phyloP scores from a whole-genome alignment of 2,113 vertebrate genomes.

The Maylandia zebra region DNA sequence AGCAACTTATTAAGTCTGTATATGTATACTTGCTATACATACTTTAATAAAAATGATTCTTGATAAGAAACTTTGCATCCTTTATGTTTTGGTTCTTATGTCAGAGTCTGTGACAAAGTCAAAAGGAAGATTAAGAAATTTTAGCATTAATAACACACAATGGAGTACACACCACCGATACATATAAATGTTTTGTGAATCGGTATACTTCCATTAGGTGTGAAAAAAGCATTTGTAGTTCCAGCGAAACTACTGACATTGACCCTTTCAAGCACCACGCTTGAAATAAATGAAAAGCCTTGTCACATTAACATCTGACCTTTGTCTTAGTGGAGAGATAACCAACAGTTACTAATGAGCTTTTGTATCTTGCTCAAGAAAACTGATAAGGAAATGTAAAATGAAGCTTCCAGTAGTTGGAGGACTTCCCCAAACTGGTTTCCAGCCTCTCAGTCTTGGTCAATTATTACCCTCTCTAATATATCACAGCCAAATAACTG shows the following conservation, averaged over 20 bases:
- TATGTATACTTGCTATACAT: neutral
- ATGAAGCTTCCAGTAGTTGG: neutral
- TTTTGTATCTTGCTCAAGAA: neutral
- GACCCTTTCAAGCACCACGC: neutral
- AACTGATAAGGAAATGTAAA: neutral
- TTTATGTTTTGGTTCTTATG: too few relatives aligned
- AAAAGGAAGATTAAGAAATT: neutral
- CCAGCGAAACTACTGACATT: fast-evolving
- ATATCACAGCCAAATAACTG: too few relatives aligned
- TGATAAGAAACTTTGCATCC: too few relatives aligned
- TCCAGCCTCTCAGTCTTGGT: fast-evolving
- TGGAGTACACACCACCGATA: neutral
- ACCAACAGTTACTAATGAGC: neutral
- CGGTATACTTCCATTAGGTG: neutral
- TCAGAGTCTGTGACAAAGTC: too few relatives aligned
- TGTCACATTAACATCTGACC: neutral
- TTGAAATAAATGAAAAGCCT: neutral
- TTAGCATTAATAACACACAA: neutral
- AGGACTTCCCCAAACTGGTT: neutral
- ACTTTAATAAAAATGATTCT: too few relatives aligned
- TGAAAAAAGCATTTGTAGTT: neutral
- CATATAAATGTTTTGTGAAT: neutral
- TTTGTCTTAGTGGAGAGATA: neutral
- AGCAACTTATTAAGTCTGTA: neutral
- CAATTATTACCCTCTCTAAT: neutral